Conservation (phyloP, 2,888 invertebrate genomes). For the Stenchaetothrips biformis region DNA sequence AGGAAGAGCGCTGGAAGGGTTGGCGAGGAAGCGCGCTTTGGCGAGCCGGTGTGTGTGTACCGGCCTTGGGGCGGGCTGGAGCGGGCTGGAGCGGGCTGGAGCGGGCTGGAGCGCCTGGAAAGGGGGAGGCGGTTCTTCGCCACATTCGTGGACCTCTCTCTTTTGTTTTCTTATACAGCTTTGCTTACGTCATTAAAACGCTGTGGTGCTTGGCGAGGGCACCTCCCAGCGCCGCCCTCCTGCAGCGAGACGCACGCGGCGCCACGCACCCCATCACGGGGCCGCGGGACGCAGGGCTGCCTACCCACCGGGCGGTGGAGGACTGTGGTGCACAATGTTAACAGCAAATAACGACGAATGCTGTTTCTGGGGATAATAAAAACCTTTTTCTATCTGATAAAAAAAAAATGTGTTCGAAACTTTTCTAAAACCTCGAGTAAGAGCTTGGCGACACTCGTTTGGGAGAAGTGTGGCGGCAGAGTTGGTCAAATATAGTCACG, state of each 20-base stretch:
- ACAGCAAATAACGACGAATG: not conserved
- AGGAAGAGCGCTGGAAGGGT: not conserved
- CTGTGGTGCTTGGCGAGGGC: slow-evolving; percentile 7
- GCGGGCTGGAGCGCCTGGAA: too few relatives aligned
- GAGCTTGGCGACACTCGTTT: too few relatives aligned
- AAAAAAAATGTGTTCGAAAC: too few relatives aligned
- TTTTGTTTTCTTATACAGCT: slow-evolving; percentile 23
- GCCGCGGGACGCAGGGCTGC: not conserved
- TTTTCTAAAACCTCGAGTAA: too few relatives aligned
- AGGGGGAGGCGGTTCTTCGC: not conserved
- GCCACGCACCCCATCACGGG: not conserved
- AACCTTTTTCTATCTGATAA: too few relatives aligned
- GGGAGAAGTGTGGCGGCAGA: too few relatives aligned
- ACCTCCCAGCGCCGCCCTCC: not conserved
- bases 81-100: too few relatives aligned
- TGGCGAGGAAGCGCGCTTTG: not conserved
- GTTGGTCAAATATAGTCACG: too few relatives aligned
- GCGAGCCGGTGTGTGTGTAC: too few relatives aligned
- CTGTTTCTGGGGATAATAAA: too few relatives aligned
- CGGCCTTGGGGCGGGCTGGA: too few relatives aligned
- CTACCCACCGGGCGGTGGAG: not conserved
- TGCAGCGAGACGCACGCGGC: not conserved
- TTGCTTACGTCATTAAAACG: slow-evolving; percentile 23
- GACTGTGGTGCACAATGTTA: not conserved
- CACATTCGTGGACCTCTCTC: slow-evolving; percentile 19